A percentile compares a stretch with the other conserved stretches of the same genome.
These are phyloP conservation scores for Philereme transversata DNA, from an alignment of 2,888 invertebrate genomes.

Conservation along the genomic window DNA sequence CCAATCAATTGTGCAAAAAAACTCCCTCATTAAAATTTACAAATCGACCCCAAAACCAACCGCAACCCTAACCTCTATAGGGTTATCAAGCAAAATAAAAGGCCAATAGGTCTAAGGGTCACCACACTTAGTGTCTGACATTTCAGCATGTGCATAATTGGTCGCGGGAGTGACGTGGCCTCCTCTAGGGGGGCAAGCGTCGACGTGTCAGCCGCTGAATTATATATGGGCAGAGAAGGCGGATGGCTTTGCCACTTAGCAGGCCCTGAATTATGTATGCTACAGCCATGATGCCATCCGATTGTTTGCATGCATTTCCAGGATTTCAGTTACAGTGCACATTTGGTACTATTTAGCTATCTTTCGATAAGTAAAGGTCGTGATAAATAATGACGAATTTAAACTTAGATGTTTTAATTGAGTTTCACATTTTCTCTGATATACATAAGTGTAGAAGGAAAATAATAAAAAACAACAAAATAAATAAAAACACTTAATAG, in stretches of 20 bases:
- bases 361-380: neutral
- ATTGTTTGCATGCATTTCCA: conserved; percentile 56
- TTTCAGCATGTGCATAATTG: conserved; percentile 81
- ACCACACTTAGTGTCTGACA: conserved; percentile 73
- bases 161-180: conserved; percentile 70
- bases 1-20: conserved; percentile 13
- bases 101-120: conserved; percentile 83
- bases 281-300: conserved; percentile 53
- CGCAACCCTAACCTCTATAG: conserved; percentile 29
- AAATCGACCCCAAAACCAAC: conserved; percentile 34
- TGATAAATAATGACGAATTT: neutral
- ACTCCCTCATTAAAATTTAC: conserved; percentile 35
- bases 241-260: conserved; percentile 80
- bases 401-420: too few relatives aligned
- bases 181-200: conserved; percentile 60
- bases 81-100: conserved; percentile 63
- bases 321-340: conserved; percentile 29
- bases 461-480: too few relatives aligned
- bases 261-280: conserved; percentile 74
- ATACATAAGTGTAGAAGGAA: too few relatives aligned
- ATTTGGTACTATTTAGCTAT: neutral
- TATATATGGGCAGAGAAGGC: conserved; percentile 73
- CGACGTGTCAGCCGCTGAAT: conserved; percentile 79
- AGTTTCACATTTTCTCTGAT: too few relatives aligned
- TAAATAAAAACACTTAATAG: too few relatives aligned